Evolutionary conservation across 2,888 invertebrate species (phyloP).

Genomic region (Drepana falcataria): DNA sequence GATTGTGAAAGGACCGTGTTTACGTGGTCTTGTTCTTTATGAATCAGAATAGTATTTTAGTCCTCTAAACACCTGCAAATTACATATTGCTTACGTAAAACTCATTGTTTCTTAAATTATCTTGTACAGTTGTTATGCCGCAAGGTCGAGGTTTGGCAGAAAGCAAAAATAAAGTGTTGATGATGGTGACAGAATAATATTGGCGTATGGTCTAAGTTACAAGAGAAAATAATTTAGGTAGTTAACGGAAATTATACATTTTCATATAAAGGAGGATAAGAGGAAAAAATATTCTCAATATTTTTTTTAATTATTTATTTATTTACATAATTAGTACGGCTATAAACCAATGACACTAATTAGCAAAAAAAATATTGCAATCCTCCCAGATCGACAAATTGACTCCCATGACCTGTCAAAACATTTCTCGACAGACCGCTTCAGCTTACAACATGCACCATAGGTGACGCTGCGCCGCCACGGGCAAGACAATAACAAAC

Average conservation of each 20-base stretch:
- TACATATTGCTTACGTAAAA: slow-evolving; percentile 22
- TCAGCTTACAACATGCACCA: slow-evolving; percentile 8
- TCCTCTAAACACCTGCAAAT: slow-evolving; percentile 23
- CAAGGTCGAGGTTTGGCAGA: slow-evolving; percentile 18
- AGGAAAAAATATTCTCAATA: too few species aligned
- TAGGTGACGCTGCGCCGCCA: slow-evolving; percentile 13
- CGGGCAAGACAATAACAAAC: slow-evolving; percentile 21
- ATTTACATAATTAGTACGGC: too few species aligned
- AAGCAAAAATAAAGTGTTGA: slow-evolving; percentile 22
- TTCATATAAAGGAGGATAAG: too few species aligned
- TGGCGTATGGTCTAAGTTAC: slow-evolving; percentile 12
- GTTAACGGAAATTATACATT: too few species aligned
- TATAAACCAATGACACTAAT: too few species aligned
- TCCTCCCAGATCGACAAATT: too few species aligned
- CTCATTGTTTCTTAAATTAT: slow-evolving; percentile 33
- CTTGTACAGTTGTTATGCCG: slow-evolving; percentile 14
- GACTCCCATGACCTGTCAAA: too few species aligned
- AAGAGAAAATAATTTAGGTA: slow-evolving; percentile 6
- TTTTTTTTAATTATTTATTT: too few species aligned
- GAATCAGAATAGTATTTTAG: slow-evolving; percentile 12
- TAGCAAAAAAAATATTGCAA: too few species aligned
- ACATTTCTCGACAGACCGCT: background rate
- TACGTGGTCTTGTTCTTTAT: background rate
- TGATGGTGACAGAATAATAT: slow-evolving; percentile 21
- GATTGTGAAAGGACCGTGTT: too few species aligned